phyloP scores from a whole-genome alignment of 1,140 invertebrate genomes.

The Euura lappo region DNA sequence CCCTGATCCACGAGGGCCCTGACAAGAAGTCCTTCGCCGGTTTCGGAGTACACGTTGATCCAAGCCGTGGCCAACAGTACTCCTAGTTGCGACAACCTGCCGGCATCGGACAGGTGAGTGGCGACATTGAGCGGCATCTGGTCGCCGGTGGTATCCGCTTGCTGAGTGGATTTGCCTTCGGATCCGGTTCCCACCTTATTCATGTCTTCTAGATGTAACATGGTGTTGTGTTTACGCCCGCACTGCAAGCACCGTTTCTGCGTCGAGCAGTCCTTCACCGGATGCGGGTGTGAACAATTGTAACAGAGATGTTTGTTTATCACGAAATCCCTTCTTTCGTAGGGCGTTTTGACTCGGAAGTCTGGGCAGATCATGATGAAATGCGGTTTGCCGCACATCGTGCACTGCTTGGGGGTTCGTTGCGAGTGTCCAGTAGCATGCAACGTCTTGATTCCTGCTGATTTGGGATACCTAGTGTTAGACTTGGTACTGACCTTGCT shows the following conservation, averaged over 20 bases:
- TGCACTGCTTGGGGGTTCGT: slow-evolving; percentile 15
- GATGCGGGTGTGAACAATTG: slow-evolving; percentile 25
- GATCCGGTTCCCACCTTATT: neutral
- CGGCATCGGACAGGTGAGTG: no score
- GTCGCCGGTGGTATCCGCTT: no score
- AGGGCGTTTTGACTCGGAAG: slow-evolving; percentile 13
- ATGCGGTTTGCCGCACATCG: slow-evolving; percentile 20
- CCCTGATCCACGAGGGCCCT: no score
- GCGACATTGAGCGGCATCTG: no score
- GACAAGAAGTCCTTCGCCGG: no score
- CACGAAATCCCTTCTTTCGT: slow-evolving; percentile 20
- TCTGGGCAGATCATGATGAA: slow-evolving; percentile 20
- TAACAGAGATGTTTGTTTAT: slow-evolving; percentile 18
- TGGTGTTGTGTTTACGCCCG: slow-evolving; percentile 20
- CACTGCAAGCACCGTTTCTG: slow-evolving; percentile 24
- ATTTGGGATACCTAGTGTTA: neutral
- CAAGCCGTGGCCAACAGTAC: no score
- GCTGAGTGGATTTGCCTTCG: neutral
- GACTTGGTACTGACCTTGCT: no score
- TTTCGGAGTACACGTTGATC: no score
- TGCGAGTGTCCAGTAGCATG: neutral
- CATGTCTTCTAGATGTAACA: neutral
- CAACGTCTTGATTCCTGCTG: neutral
- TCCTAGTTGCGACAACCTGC: no score
- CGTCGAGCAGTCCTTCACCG: neutral